Conservation (phyloP, 2,797 vertebrate species). For the Anabas testudineus region DNA sequence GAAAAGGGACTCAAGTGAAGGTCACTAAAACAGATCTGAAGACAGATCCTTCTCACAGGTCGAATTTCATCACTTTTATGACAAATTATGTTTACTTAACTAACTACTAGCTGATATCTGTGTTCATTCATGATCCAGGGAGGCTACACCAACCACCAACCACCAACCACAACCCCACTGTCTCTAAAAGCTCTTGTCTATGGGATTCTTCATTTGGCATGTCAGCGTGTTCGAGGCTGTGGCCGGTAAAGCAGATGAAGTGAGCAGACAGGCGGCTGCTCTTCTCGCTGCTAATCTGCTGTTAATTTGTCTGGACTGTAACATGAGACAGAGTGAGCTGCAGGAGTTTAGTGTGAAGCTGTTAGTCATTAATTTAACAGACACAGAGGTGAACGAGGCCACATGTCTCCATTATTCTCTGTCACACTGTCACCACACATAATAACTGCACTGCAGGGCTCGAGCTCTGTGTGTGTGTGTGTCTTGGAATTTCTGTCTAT, state of each 20-base stretch:
- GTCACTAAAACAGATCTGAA: no score
- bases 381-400: constrained; percentile 69
- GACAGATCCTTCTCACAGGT: no score
- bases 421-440: constrained; percentile 69
- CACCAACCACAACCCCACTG: no score
- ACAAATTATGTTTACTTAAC: no score
- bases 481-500: background rate
- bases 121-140: no score
- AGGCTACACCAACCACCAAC: no score
- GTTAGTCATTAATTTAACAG: constrained; percentile 75
- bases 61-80: no score
- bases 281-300: constrained; percentile 56
- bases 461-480: background rate
- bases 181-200: fast-evolving
- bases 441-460: constrained; percentile 47
- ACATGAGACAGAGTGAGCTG: constrained; percentile 57
- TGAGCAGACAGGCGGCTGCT: constrained; percentile 34
- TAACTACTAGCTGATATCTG: no score
- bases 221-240: background rate
- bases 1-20: no score
- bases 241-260: background rate
- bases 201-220: background rate
- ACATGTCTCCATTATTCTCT: constrained; percentile 74
- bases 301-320: constrained; percentile 66
- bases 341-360: constrained; percentile 68